phyloP scores from a whole-genome alignment of 2,113 vertebrate species.

The Triplophysa tibetana region DNA sequence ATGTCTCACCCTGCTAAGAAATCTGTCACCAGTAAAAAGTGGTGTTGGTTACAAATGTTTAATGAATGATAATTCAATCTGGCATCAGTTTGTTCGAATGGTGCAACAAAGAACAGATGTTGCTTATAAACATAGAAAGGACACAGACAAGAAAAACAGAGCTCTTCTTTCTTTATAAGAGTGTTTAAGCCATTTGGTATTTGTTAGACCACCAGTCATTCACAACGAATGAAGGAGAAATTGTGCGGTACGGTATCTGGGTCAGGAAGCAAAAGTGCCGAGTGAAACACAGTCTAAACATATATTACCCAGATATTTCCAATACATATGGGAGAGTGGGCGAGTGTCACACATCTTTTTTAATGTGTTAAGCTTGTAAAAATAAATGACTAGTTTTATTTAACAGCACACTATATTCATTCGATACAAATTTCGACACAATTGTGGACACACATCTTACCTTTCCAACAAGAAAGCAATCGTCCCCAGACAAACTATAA shows the following conservation, averaged over 20 bases:
- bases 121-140: neutral
- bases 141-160: neutral
- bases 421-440: neutral
- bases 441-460: conserved; percentile 63
- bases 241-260: conserved; percentile 32
- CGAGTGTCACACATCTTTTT: neutral
- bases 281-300: conserved; percentile 24
- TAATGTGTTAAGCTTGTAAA: neutral
- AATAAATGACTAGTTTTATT: neutral
- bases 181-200: neutral
- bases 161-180: neutral
- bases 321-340: neutral
- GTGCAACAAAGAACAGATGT: neutral
- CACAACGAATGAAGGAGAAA: conserved; percentile 5
- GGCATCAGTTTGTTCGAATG: neutral
- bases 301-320: conserved; percentile 14
- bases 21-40: too few species aligned
- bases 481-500: conserved; percentile 81
- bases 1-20: too few species aligned
- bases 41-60: too few species aligned
- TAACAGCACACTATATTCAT: too few species aligned
- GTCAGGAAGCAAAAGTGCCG: conserved; percentile 17
- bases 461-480: conserved; percentile 94
- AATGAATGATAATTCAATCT: too few species aligned
- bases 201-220: neutral